A percentile compares a stretch with the other conserved stretches of the same genome.
Conservation (phyloP, 2,888 invertebrate species). For the Chirona hameri region DNA sequence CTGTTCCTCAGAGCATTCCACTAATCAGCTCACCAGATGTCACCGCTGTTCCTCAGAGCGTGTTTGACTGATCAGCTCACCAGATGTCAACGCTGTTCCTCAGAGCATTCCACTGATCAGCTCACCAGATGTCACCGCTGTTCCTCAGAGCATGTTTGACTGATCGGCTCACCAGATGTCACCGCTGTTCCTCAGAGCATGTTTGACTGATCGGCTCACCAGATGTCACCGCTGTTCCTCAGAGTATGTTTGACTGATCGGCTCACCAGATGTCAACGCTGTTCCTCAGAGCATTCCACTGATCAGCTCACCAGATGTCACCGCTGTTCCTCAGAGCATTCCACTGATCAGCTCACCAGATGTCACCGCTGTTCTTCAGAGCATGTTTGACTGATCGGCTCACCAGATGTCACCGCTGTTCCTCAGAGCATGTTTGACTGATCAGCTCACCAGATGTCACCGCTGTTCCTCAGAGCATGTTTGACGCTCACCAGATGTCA, state of each 20-base stretch:
- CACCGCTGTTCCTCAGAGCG: conserved; percentile 53
- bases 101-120: too few relatives aligned
- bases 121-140: neutral
- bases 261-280: neutral
- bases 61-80: conserved; percentile 74
- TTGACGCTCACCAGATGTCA: conserved; percentile 55
- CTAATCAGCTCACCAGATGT: neutral
- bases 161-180: neutral
- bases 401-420: conserved; percentile 2
- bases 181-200: conserved; percentile 56
- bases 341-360: too few relatives aligned
- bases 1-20: conserved; percentile 58
- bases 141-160: conserved; percentile 70
- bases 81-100: conserved; percentile 41
- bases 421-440: conserved; percentile 73
- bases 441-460: conserved; percentile 51
- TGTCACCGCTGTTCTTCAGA: conserved; percentile 50
- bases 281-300: conserved; percentile 61
- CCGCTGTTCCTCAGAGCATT: conserved; percentile 56
- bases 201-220: conserved; percentile 64
- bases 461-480: conserved; percentile 59
- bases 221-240: conserved; percentile 43
- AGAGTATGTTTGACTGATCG: conserved; percentile 80
- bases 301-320: neutral
- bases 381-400: conserved; percentile 72